Percentiles rank a stretch among this genome's conserved stretches.
phyloP scores from a whole-genome alignment of 2,113 vertebrate genomes.

The Strigops habroptila region DNA sequence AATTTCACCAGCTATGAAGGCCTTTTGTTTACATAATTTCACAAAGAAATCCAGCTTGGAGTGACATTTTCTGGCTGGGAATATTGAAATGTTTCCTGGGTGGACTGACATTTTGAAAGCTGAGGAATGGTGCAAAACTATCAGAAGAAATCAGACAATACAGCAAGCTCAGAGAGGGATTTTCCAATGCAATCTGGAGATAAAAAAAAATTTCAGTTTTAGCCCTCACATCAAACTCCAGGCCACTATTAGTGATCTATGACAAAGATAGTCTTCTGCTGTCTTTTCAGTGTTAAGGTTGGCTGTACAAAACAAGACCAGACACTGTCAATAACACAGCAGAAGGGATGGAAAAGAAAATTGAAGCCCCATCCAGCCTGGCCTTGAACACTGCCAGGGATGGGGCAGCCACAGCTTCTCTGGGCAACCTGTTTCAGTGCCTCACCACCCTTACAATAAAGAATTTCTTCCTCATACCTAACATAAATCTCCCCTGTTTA shows the following conservation, averaged over 20 bases:
- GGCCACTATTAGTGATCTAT: neutral
- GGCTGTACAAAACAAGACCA: neutral
- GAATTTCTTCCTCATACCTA: neutral
- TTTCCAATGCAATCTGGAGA: neutral
- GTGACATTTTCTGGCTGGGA: slow-evolving; percentile 9
- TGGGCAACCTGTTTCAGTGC: neutral
- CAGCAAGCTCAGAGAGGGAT: neutral
- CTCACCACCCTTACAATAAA: neutral
- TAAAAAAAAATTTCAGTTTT: neutral
- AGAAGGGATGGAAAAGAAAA: neutral
- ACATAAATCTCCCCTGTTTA: neutral
- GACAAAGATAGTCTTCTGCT: neutral
- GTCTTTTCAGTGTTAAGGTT: neutral
- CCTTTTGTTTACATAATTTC: slow-evolving; percentile 34
- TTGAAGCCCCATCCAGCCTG: neutral
- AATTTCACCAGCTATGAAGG: neutral
- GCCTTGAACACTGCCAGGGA: neutral
- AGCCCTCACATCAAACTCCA: neutral
- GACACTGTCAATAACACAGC: neutral
- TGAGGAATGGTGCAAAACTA: neutral
- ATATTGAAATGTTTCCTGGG: slow-evolving; percentile 4
- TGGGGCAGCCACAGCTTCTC: neutral
- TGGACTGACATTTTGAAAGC: slow-evolving; percentile 16
- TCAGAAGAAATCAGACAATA: neutral
- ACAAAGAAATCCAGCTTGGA: neutral